Base-by-base conservation (phyloP, 2,797 vertebrate species). In the Acanthiza pusilla region DNA sequence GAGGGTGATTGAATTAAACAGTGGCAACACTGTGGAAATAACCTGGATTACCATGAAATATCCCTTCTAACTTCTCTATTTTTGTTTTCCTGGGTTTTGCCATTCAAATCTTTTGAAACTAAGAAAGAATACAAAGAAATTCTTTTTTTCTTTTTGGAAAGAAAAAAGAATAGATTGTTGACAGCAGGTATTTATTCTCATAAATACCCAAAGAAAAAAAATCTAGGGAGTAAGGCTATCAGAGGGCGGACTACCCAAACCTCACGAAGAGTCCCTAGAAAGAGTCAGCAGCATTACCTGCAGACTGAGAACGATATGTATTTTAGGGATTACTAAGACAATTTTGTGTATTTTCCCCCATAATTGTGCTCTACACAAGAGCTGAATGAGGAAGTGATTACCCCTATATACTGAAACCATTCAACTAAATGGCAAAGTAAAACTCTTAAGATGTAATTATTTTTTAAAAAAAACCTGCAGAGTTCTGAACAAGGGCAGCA, bases 401-500 rank as follows among this genome's bases (percentile, higher is more conserved):
- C 47, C 22, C 22, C 36, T 4, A 61, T 47, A 74, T 13, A 57
- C 36, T 38, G 75, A 95, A 91, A 79, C 61, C 2, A 4, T 62
- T 91, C 89, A 66, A 61, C 81, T 81, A 95, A 89, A 43, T 43
- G 51, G 43, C 2, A 0, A 91, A 76, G 73, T 71, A 65, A 93
- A 95, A 90, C 47, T 42, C 67, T 75, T 47, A 45, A 77, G 42
- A 71, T 34, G 61, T 47, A 75, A 82, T 86, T 89, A 95, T 81
- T 90, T 14, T 42, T 81, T 62, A 10, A 11, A 47, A 25, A 48
- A 74, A 75, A 16, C 26, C 77, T 71, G 84, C 76, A 75, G 68
- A 82, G 81, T 66, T 96, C 58, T 96, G 70, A 89, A 71, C 22
- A 92, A 93, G 83, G 54, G 79, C 34, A 94, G 55, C 67, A 93